Evolutionary conservation across 2,888 invertebrate species (phyloP).

Genomic region (Leucozona laternaria): DNA sequence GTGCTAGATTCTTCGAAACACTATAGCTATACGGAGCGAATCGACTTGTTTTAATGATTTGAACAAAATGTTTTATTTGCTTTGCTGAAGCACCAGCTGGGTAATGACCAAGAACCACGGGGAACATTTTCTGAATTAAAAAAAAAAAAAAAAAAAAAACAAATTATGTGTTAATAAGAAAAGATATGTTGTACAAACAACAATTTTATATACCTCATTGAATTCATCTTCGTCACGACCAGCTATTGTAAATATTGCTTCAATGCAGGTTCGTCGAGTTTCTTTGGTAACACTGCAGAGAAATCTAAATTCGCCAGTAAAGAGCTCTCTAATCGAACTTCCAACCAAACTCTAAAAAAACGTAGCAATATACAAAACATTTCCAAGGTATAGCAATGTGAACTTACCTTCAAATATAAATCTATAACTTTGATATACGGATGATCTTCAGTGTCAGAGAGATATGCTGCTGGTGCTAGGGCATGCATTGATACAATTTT

Average conservation of each 20-base stretch:
- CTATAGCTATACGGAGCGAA: constrained; percentile 86
- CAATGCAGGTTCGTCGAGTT: constrained; percentile 81
- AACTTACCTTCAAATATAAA: constrained; percentile 81
- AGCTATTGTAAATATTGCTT: constrained; percentile 82
- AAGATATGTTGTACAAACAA: neutral
- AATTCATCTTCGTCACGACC: constrained; percentile 82
- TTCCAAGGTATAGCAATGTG: neutral
- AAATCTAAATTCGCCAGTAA: constrained; percentile 81
- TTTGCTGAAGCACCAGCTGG: constrained; percentile 87
- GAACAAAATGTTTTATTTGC: constrained; percentile 86
- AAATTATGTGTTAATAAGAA: neutral
- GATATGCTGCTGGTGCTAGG: constrained; percentile 89
- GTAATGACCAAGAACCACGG: constrained; percentile 87
- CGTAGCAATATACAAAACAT: neutral
- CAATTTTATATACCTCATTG: constrained; percentile 78
- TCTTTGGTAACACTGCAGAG: constrained; percentile 82
- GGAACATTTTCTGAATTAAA: constrained; percentile 85
- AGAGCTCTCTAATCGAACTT: constrained; percentile 81
- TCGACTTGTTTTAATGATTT: constrained; percentile 83
- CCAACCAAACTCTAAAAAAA: constrained; percentile 80
- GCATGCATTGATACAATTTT: constrained; percentile 88
- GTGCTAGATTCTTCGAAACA: constrained; percentile 82
- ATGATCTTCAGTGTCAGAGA: constrained; percentile 81
- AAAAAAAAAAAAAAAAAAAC: neutral
- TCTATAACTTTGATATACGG: constrained; percentile 82